Evolutionary conservation across 2,113 vertebrate genomes (phyloP).

Genomic region (Geococcyx californianus): DNA sequence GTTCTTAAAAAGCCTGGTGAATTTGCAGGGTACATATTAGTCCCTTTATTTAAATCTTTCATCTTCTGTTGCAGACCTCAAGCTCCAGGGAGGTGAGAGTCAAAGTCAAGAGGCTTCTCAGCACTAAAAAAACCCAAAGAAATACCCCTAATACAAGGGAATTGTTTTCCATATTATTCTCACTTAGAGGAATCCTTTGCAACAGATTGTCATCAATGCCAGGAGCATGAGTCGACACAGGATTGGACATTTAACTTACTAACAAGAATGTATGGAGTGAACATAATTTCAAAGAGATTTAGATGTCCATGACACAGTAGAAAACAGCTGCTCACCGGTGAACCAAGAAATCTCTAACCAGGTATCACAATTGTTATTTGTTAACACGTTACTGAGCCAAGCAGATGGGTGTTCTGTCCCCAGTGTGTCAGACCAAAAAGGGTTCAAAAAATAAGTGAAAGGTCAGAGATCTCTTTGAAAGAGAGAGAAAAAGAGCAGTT

Average conservation of each 20-base stretch:
- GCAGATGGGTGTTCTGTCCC: not conserved
- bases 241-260: not conserved
- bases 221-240: not conserved
- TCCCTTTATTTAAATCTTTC: not conserved
- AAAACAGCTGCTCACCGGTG: not conserved
- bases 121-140: not conserved
- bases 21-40: not conserved
- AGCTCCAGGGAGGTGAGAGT: not conserved
- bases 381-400: not conserved
- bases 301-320: not conserved
- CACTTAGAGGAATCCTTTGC: not conserved
- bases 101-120: not conserved
- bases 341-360: not conserved
- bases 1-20: not conserved
- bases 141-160: not conserved
- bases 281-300: not conserved
- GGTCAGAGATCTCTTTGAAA: not conserved
- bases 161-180: not conserved
- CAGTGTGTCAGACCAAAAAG: not conserved
- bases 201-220: not conserved
- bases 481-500: not conserved
- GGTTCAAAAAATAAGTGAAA: not conserved
- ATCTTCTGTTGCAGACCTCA: not conserved
- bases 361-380: not conserved
- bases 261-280: not conserved